Evolutionary conservation across 2,888 invertebrate species (phyloP), one percentile per base, ranked within the genome.

Genomic region (Malthinus seriepunctatus): DNA sequence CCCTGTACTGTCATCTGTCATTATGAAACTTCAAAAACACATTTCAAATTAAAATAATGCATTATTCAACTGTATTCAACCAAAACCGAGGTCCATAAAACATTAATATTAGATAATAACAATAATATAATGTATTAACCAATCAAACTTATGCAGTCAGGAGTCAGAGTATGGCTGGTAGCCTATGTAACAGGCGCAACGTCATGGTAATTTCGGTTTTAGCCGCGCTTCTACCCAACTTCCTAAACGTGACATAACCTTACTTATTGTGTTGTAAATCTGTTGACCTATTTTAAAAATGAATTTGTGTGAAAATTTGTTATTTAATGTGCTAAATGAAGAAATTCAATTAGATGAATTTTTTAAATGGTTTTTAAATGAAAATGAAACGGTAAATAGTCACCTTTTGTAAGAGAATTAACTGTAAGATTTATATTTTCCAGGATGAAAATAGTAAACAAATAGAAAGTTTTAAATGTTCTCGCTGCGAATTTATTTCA

Each of bases 301-400:
- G 11, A 77, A 75, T 78, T 82, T 82, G 83, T 76, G 80, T 49
- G 81, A 81, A 64, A 78, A 76, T 63, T 75, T 84, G 67, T 78
- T 84, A 69, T 78, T 81, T 73, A 79, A 78, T 74, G 75, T 80
- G 42, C 73, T 83, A 60, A 79, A 71, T 11, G 79, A 78, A 50
- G 79, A 82, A 73, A 69, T 83, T 62, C 75, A 79, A 39, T 63
- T 75, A 31, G 70, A 72, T 15, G 62, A 78, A 39, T 72, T 83
- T 47, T 67, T 79, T 56, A 79, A 78, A 67, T 84, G 84, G 84
- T 67, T 84, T 38, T 77, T 78, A 53, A 72, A 78, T 62, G 77
- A 78, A 52, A 67, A 74, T 12, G 71, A 76, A 7, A 79, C 81
- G 78, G 83, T 83, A 72, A 69, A 63, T 54, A 51, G 3, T 63